Conservation (phyloP, 2,888 invertebrate species). For the Dimorphilus gyrociliatus region DNA sequence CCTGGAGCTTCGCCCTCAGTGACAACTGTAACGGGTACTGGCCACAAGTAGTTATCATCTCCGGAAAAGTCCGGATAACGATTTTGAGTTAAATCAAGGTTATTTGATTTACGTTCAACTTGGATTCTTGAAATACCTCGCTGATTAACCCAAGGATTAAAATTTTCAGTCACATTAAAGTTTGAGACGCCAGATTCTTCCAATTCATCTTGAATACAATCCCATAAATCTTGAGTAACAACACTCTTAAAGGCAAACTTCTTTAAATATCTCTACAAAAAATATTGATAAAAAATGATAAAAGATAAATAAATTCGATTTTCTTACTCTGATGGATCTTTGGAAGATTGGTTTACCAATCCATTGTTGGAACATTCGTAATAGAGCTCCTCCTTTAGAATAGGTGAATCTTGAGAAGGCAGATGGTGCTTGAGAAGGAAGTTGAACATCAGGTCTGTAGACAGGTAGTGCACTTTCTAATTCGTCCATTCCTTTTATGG, state of each 20-base stretch:
- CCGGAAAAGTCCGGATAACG: too few species aligned
- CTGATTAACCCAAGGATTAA: conserved; percentile 10
- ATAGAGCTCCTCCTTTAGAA: conserved; percentile 7
- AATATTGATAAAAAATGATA: conserved; percentile 1
- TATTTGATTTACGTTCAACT: too few species aligned
- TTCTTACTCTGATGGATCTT: conserved; percentile 5
- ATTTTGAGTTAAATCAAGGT: too few species aligned
- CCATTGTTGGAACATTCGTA: conserved; percentile 7
- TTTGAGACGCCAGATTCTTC: conserved; percentile 6
- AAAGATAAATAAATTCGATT: background rate
- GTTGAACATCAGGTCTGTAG: too few species aligned
- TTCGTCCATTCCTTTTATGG: too few species aligned
- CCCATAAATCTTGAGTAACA: conserved; percentile 4
- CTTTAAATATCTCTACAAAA: conserved; percentile 1
- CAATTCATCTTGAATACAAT: conserved; percentile 5
- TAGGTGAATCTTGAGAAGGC: conserved; percentile 5
- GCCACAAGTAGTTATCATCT: conserved; percentile 6
- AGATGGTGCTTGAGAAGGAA: conserved; percentile 1
- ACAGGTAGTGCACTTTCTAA: too few species aligned
- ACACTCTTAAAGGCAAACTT: conserved; percentile 1
- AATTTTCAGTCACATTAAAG: conserved; percentile 5
- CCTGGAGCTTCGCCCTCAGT: too few species aligned
- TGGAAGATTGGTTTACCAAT: conserved; percentile 3
- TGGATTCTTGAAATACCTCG: conserved; percentile 7
- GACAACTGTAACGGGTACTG: conserved; percentile 6